Evolutionary conservation across 2,888 invertebrate species (phyloP), one percentile per base, ranked within the genome.

Genomic region (Heliconius hortense): DNA sequence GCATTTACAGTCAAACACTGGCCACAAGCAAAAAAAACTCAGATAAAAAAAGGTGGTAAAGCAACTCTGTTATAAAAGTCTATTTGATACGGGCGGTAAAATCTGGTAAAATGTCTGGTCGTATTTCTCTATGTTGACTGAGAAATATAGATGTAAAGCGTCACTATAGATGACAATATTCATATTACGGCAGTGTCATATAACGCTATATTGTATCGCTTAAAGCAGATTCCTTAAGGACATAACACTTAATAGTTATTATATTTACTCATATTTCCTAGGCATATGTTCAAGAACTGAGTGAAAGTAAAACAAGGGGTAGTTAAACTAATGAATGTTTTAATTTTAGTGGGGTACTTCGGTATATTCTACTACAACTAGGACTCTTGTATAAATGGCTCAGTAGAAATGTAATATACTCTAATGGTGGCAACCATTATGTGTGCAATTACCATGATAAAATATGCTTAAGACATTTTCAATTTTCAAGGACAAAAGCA

Each of bases 201-300:
- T 39, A 39, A 39, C 64, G 35, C 18, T n/a, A 64, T 64, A 64
- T 39, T 64, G 24, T 35, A 64, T 10, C n/a, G 39, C 64, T 39
- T 39, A n/a, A 24, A 24, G 64, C n/a, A 39, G 26, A 39, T 5
- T 24, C 39, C 64, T 64, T 39, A 64, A 64, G 64, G 64, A 11
- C 64, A 39, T 64, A n/a, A 64, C 24, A 66, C 13, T 24, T 7
- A 39, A 66, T 13, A n/a, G 24, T 66, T 24, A 5, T 39, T 39
- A 39, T 66, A 66, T 39, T 24, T 15, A 39, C 24, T 39, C 15
- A 39, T 10, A 66, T 66, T 66, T 24, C n/a, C 24, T 35, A 39
- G 7, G 24, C 64, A 66, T 66, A 66, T 66, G 64, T n/a, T 39
- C 21, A 66, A 66, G 2, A 24, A 66, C 39, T 5, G 64, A n/a